phyloP scores from a whole-genome alignment of 1,140 invertebrate species.

The Radopholus similis region DNA sequence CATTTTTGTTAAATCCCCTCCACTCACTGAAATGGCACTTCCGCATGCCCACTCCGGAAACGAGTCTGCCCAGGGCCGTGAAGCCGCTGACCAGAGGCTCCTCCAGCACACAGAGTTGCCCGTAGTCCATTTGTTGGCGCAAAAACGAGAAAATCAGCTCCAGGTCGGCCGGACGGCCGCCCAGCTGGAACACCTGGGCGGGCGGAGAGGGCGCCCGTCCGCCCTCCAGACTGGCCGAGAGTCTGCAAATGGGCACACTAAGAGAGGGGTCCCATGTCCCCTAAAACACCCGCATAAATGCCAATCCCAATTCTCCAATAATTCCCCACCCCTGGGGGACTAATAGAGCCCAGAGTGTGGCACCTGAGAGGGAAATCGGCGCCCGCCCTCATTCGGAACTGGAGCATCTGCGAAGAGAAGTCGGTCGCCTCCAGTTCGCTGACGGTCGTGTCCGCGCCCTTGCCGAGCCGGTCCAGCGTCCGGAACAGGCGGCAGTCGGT shows the following conservation, averaged over 20 bases:
- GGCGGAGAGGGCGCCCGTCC: conserved; percentile 33
- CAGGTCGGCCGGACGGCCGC: conserved; percentile 28
- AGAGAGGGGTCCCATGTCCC: background rate
- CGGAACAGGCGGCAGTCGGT: conserved; percentile 42
- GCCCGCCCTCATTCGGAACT: conserved; percentile 19
- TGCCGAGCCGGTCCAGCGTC: conserved; percentile 43
- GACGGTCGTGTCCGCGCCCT: conserved; percentile 34
- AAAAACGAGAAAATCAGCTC: conserved; percentile 43
- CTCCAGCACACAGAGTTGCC: conserved; percentile 37
- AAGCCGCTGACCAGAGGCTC: conserved; percentile 39
- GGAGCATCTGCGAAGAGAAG: conserved; percentile 42
- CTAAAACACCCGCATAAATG: background rate
- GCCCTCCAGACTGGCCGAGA: conserved; percentile 38
- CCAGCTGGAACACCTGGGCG: conserved; percentile 41
- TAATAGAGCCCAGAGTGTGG: background rate
- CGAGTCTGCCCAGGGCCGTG: conserved; percentile 43
- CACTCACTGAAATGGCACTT: conserved; percentile 43
- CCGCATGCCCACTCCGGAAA: conserved; percentile 29
- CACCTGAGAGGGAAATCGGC: conserved; percentile 43
- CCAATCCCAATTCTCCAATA: background rate
- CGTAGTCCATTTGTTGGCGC: conserved; percentile 40
- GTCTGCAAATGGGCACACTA: conserved; percentile 19
- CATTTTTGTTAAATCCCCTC: background rate
- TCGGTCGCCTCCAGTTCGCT: conserved; percentile 40
- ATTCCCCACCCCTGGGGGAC: background rate